Evolutionary conservation across 2,797 vertebrate genomes (phyloP).

Genomic region (Glossophaga mutica): DNA sequence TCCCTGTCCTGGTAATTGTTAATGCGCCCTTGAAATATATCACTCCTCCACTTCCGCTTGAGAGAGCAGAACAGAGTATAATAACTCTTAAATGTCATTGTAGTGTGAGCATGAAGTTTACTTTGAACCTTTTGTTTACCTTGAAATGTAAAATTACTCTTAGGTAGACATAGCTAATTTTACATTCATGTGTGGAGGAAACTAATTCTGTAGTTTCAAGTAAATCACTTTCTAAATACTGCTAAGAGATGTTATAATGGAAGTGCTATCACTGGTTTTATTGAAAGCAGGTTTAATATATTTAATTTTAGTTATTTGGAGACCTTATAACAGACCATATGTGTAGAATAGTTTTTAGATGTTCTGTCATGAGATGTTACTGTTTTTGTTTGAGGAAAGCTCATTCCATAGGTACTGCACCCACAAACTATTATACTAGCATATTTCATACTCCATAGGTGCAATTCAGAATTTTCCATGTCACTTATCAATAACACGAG

Average conservation of each 20-base stretch:
- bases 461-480: not conserved
- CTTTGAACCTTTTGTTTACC: slow-evolving; percentile 43
- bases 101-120: not conserved
- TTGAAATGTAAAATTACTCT: slow-evolving; percentile 23
- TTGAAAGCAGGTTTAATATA: not conserved
- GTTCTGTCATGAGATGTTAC: not conserved
- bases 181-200: slow-evolving; percentile 23
- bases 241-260: not conserved
- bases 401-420: not conserved
- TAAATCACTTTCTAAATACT: not conserved
- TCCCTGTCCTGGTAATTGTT: not conserved
- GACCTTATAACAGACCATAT: not conserved
- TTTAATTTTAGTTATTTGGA: not conserved
- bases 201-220: slow-evolving; percentile 5
- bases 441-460: not conserved
- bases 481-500: not conserved
- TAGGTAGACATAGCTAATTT: not conserved
- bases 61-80: not conserved
- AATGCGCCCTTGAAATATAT: not conserved
- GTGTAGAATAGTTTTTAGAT: not conserved
- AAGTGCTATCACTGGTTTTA: not conserved
- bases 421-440: not conserved
- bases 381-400: not conserved
- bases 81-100: not conserved
- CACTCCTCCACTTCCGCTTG: not conserved